A percentile compares a stretch with the other conserved stretches of the same genome.
Evolutionary conservation across 2,888 invertebrate genomes (phyloP).

Genomic region (Himalopsyche kuldschensis): DNA sequence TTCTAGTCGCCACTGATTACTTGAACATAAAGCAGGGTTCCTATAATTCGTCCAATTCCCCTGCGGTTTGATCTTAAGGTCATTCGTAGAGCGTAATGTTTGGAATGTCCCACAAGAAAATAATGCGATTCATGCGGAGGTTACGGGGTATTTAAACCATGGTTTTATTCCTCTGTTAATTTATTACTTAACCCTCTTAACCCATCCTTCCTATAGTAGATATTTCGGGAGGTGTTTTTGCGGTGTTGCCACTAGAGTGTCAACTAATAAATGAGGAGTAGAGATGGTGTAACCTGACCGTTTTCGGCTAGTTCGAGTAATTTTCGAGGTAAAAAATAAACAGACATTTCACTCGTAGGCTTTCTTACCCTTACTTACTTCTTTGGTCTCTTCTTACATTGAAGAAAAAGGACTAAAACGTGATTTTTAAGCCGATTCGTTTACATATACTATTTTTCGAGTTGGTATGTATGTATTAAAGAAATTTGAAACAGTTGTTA

Average conservation of each 20-base stretch:
- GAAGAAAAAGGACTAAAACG: too few species aligned
- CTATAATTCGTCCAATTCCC: not conserved
- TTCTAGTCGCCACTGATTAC: not conserved
- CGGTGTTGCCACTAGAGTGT: not conserved
- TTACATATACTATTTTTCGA: too few species aligned
- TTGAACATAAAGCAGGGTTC: not conserved
- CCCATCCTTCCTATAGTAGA: not conserved
- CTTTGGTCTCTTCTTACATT: too few species aligned
- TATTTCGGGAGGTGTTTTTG: not conserved
- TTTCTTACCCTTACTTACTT: too few species aligned
- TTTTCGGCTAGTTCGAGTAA: not conserved
- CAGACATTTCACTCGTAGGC: too few species aligned
- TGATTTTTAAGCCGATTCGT: too few species aligned
- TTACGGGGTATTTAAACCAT: not conserved
- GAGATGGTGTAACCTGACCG: not conserved
- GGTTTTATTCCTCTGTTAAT: not conserved
- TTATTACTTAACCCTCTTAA: not conserved
- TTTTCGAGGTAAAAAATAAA: too few species aligned
- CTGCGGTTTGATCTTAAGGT: not conserved
- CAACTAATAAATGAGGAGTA: not conserved
- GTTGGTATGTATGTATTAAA: too few species aligned
- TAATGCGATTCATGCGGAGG: not conserved
- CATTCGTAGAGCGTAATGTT: not conserved
- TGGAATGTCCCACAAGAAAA: not conserved
- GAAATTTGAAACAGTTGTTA: too few species aligned